A percentile compares a stretch with the other conserved stretches of the same genome.
phyloP scores from a whole-genome alignment of 2,113 vertebrate genomes.

The Corydoras sp. region DNA sequence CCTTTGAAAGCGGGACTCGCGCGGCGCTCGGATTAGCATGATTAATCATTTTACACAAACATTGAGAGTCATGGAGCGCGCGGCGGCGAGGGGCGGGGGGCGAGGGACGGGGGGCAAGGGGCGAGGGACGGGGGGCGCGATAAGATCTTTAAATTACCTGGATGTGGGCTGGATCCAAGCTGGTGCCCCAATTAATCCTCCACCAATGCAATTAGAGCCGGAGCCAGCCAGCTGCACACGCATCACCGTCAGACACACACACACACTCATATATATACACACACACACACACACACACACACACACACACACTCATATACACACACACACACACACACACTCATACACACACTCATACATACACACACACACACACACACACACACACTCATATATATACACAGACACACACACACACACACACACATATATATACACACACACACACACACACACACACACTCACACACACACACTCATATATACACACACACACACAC shows the following conservation, averaged over 20 bases:
- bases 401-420: not conserved
- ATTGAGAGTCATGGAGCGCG: slow-evolving; percentile 32
- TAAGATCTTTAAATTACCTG: slow-evolving; percentile 63
- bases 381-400: slow-evolving; percentile 47
- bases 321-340: too few relatives aligned
- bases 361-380: slow-evolving; percentile 45
- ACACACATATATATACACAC: too few relatives aligned
- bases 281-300: slow-evolving; percentile 29
- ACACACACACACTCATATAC: not conserved
- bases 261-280: slow-evolving; percentile 57
- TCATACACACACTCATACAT: too few relatives aligned
- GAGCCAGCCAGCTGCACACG: slow-evolving; percentile 59
- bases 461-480: slow-evolving; percentile 38
- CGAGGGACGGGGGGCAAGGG: too few relatives aligned
- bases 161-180: slow-evolving; percentile 55
- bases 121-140: slow-evolving; percentile 7
- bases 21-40: slow-evolving; percentile 20
- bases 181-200: slow-evolving; percentile 60
- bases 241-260: slow-evolving; percentile 54
- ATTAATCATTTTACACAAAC: slow-evolving; percentile 37
- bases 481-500: slow-evolving; percentile 47
- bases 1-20: slow-evolving; percentile 4
- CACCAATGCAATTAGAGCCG: slow-evolving; percentile 55
- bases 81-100: not conserved
- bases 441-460: slow-evolving; percentile 37